A percentile compares a stretch with the other conserved stretches of the same genome.
These are phyloP conservation scores for Rattus norvegicus DNA, from an alignment of 2,113 vertebrate genomes.

Conservation along the genomic window GRCr8 NC_086029.1:73372001-73372500, in stretches of 20 bases:
- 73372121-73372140: not conserved
- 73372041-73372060: conserved; percentile 38
- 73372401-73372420: not conserved
- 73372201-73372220: not conserved
- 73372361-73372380: not conserved
- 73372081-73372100: not conserved
- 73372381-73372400: not conserved
- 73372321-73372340: not conserved
- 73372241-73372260: not conserved
- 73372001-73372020: conserved; percentile 54
- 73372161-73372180: not conserved
- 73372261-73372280: not conserved
- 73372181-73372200: not conserved
- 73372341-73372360: not conserved
- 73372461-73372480: not conserved
- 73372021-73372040: conserved; percentile 44
- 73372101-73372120: not conserved
- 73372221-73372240: not conserved
- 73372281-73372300: not conserved
- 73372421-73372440: not conserved
- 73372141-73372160: not conserved
- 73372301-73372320: not conserved
- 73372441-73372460: not conserved
- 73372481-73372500: not conserved
- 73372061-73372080: conserved; percentile 46